phyloP scores from a whole-genome alignment of 2,113 vertebrate genomes.

The Manacus vitellinus region DNA sequence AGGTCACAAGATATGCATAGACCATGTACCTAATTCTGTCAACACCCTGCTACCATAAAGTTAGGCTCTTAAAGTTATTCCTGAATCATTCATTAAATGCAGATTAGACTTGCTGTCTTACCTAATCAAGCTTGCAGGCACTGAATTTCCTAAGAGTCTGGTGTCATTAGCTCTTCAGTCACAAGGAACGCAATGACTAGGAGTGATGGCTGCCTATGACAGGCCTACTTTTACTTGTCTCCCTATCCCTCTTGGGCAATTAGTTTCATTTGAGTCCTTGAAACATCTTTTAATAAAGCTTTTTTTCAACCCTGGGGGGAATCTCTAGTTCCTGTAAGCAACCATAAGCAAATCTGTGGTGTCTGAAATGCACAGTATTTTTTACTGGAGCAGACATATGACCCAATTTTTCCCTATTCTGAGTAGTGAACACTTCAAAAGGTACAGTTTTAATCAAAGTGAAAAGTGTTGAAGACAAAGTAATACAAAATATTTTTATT shows the following conservation, averaged over 20 bases:
- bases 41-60: not conserved
- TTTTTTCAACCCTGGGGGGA: not conserved
- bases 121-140: conserved; percentile 13
- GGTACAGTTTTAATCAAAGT: not conserved
- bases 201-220: not conserved
- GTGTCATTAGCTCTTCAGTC: not conserved
- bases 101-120: conserved; percentile 35
- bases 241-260: not conserved
- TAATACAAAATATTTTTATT: not conserved
- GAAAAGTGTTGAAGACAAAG: not conserved
- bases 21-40: not conserved
- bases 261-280: not conserved
- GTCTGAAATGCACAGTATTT: not conserved
- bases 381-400: not conserved
- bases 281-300: not conserved
- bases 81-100: conserved; percentile 40
- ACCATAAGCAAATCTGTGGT: not conserved
- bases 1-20: not conserved
- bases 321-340: not conserved
- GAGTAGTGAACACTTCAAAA: not conserved
- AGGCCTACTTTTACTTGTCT: not conserved
- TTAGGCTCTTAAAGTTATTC: not conserved
- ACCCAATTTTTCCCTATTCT: not conserved
- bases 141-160: not conserved
- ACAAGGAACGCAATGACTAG: not conserved